Base-by-base conservation (phyloP, 2,797 vertebrate species). In the Danio jaintianensis region DNA sequence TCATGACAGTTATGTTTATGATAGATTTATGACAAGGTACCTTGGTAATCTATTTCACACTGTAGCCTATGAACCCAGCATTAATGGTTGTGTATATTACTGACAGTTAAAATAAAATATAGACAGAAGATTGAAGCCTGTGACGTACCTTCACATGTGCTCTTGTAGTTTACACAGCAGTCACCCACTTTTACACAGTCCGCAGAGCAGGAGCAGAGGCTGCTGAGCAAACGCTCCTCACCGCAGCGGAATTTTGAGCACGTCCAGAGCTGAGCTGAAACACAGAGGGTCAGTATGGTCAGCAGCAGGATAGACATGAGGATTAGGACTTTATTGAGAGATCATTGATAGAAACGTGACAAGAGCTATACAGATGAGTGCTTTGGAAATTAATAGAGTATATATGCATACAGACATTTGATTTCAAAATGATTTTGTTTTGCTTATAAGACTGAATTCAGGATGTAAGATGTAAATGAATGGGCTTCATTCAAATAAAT, bases 201-300 rank as follows among this genome's bases (percentile, higher is more conserved):
- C 48, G 92, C 89, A 1, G 95, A 93, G 80, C 95, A 96, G 6
- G 94, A 95, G 82, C 95, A 96, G 62, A 90, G 73, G 69, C 89
- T 93, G 58, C 78, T 56, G 42, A 84, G 3, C 83, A 94, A 66
- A 73, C 91, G 89, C 29, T 82, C 85, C 81, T 96, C 95, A 40
- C 92, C 93, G 40, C 95, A 96, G 11, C 95, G 94, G 45, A 93
- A 90, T 75, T 73, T 91, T 82, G 89, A 94, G 71, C 95, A 96
- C 0, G 45, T 90, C 95, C 94, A 96, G 61, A 77, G 86, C 9
- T 9, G 75, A 79, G 86, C 95, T 96, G 86, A 5, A 70, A 70
- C 29, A 61, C 56, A 70, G 36, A 8, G 9, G 12, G 6, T 1
- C 9, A 18, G 50, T 7, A 5, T 2, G 50, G 6, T 56, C 10